Conservation (phyloP, 2,113 vertebrate species). For the Sylvia atricapilla region DNA sequence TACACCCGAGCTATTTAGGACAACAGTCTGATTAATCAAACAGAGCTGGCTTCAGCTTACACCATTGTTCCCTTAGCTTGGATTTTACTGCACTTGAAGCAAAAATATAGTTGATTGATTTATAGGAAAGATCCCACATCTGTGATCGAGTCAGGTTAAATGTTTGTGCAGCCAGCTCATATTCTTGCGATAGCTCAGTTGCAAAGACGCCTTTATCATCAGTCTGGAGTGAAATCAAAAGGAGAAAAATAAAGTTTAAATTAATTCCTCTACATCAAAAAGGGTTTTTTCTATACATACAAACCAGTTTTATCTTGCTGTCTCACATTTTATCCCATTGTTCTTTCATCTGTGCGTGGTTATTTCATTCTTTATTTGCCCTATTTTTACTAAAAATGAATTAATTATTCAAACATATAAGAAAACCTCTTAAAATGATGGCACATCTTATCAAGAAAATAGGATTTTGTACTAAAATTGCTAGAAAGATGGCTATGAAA, state of each 20-base stretch:
- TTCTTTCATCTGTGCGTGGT: background rate
- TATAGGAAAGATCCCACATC: conserved; percentile 86
- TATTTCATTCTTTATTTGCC: background rate
- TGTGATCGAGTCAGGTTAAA: conserved; percentile 82
- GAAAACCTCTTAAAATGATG: background rate
- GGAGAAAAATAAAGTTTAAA: background rate
- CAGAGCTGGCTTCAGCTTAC: conserved; percentile 69
- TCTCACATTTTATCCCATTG: background rate
- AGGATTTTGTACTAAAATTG: background rate
- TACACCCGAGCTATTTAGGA: background rate
- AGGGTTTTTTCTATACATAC: background rate
- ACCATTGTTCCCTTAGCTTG: conserved; percentile 84
- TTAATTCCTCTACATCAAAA: background rate
- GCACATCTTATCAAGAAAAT: background rate
- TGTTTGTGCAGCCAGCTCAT: conserved; percentile 86
- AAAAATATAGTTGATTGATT: conserved; percentile 87
- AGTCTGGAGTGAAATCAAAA: conserved; percentile 76
- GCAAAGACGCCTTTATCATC: conserved; percentile 96
- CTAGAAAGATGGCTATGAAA: background rate
- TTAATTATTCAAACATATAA: background rate
- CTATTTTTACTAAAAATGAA: background rate
- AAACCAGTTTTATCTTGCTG: background rate
- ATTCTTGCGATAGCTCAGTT: conserved; percentile 91
- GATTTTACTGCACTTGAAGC: conserved; percentile 79
- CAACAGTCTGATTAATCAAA: conserved; percentile 33